Percentiles rank a stretch among this genome's conserved stretches.
Conservation (phyloP, 1,140 invertebrate species). For the Rhynchophorus ferrugineus region DNA sequence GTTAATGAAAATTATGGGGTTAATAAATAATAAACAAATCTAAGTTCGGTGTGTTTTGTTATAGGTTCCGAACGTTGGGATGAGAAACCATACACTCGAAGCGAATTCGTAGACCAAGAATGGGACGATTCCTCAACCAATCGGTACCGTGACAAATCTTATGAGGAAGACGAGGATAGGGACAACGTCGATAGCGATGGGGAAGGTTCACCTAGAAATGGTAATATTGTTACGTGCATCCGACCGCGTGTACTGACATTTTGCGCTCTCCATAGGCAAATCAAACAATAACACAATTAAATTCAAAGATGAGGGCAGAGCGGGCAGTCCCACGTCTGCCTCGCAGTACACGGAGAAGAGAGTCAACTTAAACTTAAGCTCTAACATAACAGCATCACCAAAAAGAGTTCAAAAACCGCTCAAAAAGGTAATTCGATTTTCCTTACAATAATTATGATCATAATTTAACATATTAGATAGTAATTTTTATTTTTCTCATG, state of each 20-base stretch:
- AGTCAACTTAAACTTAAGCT: constrained; percentile 36
- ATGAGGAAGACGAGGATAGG: constrained; percentile 41
- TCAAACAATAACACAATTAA: constrained; percentile 18
- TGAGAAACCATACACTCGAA: constrained; percentile 31
- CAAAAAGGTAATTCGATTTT: constrained; percentile 48
- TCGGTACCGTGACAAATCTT: constrained; percentile 33
- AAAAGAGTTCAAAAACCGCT: constrained; percentile 39
- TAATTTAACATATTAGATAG: no score
- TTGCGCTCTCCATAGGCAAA: constrained; percentile 5
- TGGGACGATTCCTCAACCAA: constrained; percentile 36
- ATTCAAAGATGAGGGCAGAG: constrained; percentile 32
- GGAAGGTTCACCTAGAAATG: constrained; percentile 9
- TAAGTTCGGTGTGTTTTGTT: neutral
- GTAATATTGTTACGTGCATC: neutral
- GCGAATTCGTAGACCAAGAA: constrained; percentile 26
- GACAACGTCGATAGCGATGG: constrained; percentile 22
- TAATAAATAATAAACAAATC: neutral
- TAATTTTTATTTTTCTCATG: no score
- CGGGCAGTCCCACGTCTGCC: no score
- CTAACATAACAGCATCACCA: constrained; percentile 31
- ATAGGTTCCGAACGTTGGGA: constrained; percentile 36
- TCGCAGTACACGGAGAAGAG: constrained; percentile 34
- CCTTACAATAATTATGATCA: no score
- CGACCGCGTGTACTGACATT: neutral
- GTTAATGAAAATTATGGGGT: neutral